Base-by-base conservation (phyloP, 2,113 vertebrate genomes). In the Hippopotamus amphibius region DNA sequence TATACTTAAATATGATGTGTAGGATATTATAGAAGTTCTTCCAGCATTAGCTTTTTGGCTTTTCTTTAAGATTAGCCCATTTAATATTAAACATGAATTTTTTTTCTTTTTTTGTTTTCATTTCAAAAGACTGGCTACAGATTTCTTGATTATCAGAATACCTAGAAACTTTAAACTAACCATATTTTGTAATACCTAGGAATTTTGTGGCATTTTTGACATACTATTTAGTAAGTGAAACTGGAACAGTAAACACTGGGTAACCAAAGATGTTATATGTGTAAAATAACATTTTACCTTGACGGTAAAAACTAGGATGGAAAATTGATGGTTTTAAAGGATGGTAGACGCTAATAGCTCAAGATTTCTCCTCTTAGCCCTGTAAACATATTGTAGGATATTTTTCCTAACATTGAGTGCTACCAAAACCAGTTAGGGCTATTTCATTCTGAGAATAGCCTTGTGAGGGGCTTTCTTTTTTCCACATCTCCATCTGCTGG, bases 111-210 rank as follows among this genome's bases (percentile, higher is more conserved):
- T 61, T 43, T 74, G 53, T 93, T 93, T 71, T 61, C 50, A 14
- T 88, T 97, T 86, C 26, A 79, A 82, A 72, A 88, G 46, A 89
- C 9, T 83, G 63, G 24, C 77, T 95, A 53, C 2, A 66, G 61
- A 50, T 83, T 53, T 90, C 22, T 94, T 33, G 61, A 50, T 57
- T 82, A 92, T 63, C 37, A 74, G 48, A 91, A 37, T 92, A 93
- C 89, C 66, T 93, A 69, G 66, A 93, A 55, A 88, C 93, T 95
- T 92, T 95, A 89, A 82, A 14, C n/a, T 59, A 83, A 61, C 8
- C 74, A 6, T 7, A 33, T 96, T 93, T 95, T 79, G 66, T 89
- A 82, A 87, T 37, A 50, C 41, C 59, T n/a, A 94, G 48, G 19
- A 87, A 68, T 76, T 80, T 85, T 93, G 28, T 66, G 87, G 15